Conservation (phyloP, 2,888 invertebrate species). For the Pyralis farinalis region DNA sequence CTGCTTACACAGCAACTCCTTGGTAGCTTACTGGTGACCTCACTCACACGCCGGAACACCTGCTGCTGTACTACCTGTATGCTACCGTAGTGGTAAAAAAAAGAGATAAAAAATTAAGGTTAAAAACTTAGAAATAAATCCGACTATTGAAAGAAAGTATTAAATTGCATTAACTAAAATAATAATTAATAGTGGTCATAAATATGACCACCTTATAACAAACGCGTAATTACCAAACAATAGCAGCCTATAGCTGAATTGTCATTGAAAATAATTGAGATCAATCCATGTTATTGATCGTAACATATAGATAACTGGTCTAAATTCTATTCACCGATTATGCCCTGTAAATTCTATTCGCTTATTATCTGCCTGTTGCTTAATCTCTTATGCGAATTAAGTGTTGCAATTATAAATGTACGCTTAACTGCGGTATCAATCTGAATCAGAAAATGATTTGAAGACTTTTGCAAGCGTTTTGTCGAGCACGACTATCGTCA, state of each 20-base stretch:
- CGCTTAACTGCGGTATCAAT: background rate
- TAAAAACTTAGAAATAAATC: too few relatives aligned
- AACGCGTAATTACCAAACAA: slow-evolving; percentile 6
- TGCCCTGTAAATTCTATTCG: slow-evolving; percentile 27
- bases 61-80: too few relatives aligned
- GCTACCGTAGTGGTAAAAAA: too few relatives aligned
- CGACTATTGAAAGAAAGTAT: too few relatives aligned
- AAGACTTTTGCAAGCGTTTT: too few relatives aligned
- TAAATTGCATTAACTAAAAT: too few relatives aligned
- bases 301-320: slow-evolving; percentile 41
- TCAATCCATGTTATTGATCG: slow-evolving; percentile 28
- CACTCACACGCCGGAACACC: too few relatives aligned
- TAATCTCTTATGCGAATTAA: background rate
- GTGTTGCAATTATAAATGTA: background rate
- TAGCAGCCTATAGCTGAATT: slow-evolving; percentile 3
- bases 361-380: slow-evolving; percentile 11
- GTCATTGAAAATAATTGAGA: background rate
- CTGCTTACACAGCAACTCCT: too few relatives aligned
- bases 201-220: background rate
- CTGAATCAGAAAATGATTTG: too few relatives aligned
- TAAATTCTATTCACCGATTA: slow-evolving; percentile 27
- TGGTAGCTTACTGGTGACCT: too few relatives aligned
- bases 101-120: too few relatives aligned
- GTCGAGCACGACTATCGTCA: too few relatives aligned
- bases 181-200: background rate